Percentiles rank a stretch among this genome's conserved stretches.
Conservation (phyloP, 2,113 vertebrate species). For the Peromyscus polionotus region DNA sequence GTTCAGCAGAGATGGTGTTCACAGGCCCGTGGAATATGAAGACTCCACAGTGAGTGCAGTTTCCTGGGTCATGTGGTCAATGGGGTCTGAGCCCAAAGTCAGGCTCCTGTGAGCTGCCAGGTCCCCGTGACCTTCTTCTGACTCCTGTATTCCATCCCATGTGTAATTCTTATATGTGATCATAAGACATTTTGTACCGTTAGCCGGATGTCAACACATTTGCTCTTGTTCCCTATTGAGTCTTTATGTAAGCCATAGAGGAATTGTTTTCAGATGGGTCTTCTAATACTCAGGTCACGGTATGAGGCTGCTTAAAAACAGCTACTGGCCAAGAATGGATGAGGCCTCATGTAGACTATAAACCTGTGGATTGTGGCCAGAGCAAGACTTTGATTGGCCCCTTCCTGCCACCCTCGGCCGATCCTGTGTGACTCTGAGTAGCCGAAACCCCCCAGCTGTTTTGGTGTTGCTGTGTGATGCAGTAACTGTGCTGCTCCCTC, state of each 20-base stretch:
- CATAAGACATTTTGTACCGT: not conserved
- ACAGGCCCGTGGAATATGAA: not conserved
- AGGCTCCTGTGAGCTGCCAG: not conserved
- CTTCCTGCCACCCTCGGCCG: constrained; percentile 9
- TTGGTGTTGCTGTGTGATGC: constrained; percentile 34
- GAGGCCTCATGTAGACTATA: not conserved
- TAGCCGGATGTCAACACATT: not conserved
- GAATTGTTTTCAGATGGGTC: not conserved
- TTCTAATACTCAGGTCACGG: not conserved
- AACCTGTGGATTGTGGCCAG: constrained; percentile 10
- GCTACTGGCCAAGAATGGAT: not conserved
- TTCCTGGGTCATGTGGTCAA: not conserved
- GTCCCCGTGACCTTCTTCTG: not conserved
- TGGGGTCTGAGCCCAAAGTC: not conserved
- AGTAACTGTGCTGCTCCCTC: constrained; percentile 58
- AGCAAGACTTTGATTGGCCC: not conserved
- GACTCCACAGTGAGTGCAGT: not conserved
- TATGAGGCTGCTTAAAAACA: not conserved
- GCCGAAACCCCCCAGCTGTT: constrained; percentile 51
- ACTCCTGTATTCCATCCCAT: not conserved
- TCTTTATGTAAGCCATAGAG: constrained; percentile 21
- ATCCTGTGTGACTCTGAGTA: not conserved
- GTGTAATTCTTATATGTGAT: not conserved
- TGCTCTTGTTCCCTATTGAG: not conserved
- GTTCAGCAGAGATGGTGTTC: not conserved